Evolutionary conservation across 2,113 vertebrate species (phyloP), one percentile per base, ranked within the genome.

Genomic region (Rafetus swinhoei): DNA sequence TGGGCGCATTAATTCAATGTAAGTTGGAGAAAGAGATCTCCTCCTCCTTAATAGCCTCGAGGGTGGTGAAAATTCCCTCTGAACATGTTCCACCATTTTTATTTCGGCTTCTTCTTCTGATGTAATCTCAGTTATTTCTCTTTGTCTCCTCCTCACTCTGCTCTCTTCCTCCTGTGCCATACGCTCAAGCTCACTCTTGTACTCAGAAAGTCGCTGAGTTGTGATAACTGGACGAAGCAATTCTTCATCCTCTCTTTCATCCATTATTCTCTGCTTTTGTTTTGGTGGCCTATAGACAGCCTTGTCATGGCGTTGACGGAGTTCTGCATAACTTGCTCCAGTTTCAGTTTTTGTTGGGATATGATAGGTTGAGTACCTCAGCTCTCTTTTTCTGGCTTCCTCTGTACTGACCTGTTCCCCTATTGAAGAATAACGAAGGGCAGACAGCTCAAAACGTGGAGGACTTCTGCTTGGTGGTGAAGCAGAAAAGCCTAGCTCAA

Each of bases 401-500:
- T 99, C 98, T 92, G 97, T 97, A 57, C 97, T 96, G 81, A 97
- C 89, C 19, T 97, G 98, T 87, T 98, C 94, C 97, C 90, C 97
- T 54, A 98, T 97, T 85, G 99, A 98, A 53, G 98, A 97, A 80
- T 99, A 98, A 52, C 98, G 99, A 95, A 99, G 98, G 52, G 99
- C 98, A 79, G 99, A 99, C 14, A 99, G 97, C 96, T 99, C 99
- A 96, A 99, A 99, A 77, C 98, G 98, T 62, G 99, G 99, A 6
- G 99, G 99, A 95, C 99, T 99, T 84, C 98, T 98, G 74, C 99
- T 99, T 12, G 99, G 99, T 84, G 99, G 99, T 56, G 99, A 99
- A 55, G 98, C 99, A 79, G 99, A 99, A 95, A 99, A 99, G 35
- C 99, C 99, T 77, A 99, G 93, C 76, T 99, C 98, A 29, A 99